Evolutionary conservation across 2,888 invertebrate species (phyloP), one percentile per base, ranked within the genome.

Genomic region (Esperia sulphurella): DNA sequence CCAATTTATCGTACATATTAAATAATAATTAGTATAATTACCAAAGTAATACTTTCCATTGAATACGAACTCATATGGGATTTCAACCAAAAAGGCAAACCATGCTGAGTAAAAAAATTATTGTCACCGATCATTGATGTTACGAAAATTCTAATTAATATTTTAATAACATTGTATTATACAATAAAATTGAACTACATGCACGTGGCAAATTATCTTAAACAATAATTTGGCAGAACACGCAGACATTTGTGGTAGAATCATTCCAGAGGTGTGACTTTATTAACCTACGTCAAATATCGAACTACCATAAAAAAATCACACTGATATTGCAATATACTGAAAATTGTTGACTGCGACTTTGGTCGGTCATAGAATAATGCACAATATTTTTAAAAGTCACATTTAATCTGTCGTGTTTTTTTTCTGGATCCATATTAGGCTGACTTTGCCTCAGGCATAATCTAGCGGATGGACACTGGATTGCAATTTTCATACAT

Each of bases 21-120:
- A 21, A 21, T 5, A 21, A 21, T 21, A 21, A 21, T 21, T 21
- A 21, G 21, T 46, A 50, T 21, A 41, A 28, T 46, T 46, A 46
- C 31, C 41, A 79, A 79, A 78, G 63, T 84, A 86, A 86, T 85
- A 86, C 86, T 86, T 83, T 76, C 61, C 2, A 72, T 76, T 76
- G 71, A 83, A 84, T 83, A 85, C 83, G 68, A 68, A 67, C 63
- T 65, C 63, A 53, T 46, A 56, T 49, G 49, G 33, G 37, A 40
- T 45, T 51, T 53, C 46, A 58, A 54, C 50, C 51, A 55, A 53
- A 50, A 52, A 44, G 51, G 57, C 56, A 63, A 62, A 62, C 51
- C 53, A 51, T 57, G 50, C 46, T 55, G 55, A 59, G 54, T 60
- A 64, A 65, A 63, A 53, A 58, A 57, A 58, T 74, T 75, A 77